A percentile compares a stretch with the other conserved stretches of the same genome.
These are phyloP conservation scores for Tauraco hartlaubi DNA, from an alignment of 2,797 vertebrate genomes.

Conservation along the genomic window DNA sequence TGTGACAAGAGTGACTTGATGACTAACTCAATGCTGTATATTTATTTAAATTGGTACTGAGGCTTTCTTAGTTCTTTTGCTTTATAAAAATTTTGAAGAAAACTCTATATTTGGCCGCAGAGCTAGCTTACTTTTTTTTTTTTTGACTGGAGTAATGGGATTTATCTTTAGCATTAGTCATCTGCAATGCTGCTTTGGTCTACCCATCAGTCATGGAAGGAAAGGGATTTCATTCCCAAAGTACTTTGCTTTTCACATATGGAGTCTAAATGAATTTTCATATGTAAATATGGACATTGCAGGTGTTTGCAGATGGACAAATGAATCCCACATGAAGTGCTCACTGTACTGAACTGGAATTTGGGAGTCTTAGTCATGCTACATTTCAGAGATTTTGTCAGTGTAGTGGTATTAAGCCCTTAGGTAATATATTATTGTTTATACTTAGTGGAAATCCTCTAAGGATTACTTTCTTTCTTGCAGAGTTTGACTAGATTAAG, in stretches of 20 bases:
- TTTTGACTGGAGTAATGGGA: background rate
- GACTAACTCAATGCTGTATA: background rate
- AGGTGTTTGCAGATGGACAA: background rate
- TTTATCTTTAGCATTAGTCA: background rate
- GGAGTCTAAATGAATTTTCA: background rate
- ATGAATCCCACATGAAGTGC: background rate
- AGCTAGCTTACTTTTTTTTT: background rate
- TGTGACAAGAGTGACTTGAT: background rate
- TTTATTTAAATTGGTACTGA: background rate
- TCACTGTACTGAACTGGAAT: background rate
- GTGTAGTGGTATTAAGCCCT: background rate
- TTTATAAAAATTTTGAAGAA: background rate
- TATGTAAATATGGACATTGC: background rate
- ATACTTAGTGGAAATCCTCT: slow-evolving; percentile 20
- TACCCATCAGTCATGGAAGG: background rate
- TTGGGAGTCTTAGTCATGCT: background rate
- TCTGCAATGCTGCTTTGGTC: background rate
- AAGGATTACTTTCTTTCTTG: slow-evolving; percentile 9
- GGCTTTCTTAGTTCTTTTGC: background rate
- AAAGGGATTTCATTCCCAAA: background rate
- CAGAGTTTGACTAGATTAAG: slow-evolving; percentile 30
- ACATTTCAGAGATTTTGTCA: background rate
- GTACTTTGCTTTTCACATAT: background rate
- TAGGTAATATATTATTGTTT: slow-evolving; percentile 42
- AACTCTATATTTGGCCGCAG: background rate